Evolutionary conservation across 2,888 invertebrate species (phyloP).

Genomic region (Prosopocoilus inquinatus): DNA sequence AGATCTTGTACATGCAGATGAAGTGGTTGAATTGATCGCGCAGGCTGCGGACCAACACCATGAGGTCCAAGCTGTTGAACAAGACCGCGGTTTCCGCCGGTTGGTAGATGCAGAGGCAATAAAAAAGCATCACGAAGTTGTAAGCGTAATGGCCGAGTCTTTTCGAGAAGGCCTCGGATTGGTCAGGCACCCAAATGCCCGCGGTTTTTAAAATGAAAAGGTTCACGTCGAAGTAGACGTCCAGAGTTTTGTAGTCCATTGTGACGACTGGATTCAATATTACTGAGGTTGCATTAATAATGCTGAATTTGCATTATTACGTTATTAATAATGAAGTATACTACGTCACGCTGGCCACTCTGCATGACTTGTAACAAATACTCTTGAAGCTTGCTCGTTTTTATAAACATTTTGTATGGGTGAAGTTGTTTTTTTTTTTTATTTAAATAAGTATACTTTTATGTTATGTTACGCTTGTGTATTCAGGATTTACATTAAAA

Average conservation of each 20-base stretch:
- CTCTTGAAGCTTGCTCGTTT: no score
- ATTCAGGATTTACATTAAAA: no score
- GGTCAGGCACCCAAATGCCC: constrained; percentile 25
- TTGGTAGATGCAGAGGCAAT: constrained; percentile 20
- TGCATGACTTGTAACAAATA: no score
- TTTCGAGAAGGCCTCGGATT: constrained; percentile 2
- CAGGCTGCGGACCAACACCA: constrained; percentile 18
- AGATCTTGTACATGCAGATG: constrained; percentile 24
- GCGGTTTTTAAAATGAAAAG: constrained; percentile 23
- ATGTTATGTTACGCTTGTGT: no score
- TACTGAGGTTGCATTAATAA: no score
- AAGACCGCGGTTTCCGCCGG: constrained; percentile 23
- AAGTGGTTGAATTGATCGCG: constrained; percentile 27
- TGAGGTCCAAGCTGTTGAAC: constrained; percentile 18
- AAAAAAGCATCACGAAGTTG: constrained; percentile 12
- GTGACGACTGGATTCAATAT: no score
- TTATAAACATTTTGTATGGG: no score
- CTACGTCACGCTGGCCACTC: no score
- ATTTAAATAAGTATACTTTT: no score
- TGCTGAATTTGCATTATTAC: no score
- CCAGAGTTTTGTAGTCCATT: constrained; percentile 7
- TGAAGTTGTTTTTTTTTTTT: no score
- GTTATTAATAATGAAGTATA: no score
- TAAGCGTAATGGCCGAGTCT: constrained; percentile 5
- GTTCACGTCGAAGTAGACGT: constrained; percentile 23